phyloP scores from a whole-genome alignment of 2,888 invertebrate genomes.

The Loripinus fragilis region DNA sequence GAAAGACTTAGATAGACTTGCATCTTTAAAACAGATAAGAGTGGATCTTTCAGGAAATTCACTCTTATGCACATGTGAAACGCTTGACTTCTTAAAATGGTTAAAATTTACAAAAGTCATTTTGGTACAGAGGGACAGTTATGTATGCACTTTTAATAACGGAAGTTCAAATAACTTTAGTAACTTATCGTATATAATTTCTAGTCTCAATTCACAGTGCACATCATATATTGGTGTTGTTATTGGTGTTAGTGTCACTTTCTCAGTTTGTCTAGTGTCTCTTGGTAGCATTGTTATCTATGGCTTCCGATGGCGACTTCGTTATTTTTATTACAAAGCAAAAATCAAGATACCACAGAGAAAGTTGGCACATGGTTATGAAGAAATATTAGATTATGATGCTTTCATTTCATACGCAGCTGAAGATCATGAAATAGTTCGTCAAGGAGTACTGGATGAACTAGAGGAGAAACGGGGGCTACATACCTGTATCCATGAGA shows the following conservation, averaged over 20 bases:
- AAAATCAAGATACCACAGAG: conserved; percentile 23
- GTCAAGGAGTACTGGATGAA: conserved; percentile 16
- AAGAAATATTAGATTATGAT: conserved; percentile 35
- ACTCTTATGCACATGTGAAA: conserved; percentile 24
- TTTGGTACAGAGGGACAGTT: background rate
- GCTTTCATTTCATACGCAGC: conserved; percentile 36
- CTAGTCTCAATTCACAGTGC: background rate
- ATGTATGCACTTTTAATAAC: conserved; percentile 19
- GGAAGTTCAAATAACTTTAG: conserved; percentile 3
- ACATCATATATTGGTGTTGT: conserved; percentile 16
- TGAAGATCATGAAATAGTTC: conserved; percentile 33
- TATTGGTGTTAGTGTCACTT: background rate
- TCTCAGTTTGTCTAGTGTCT: background rate
- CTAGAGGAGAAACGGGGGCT: conserved; percentile 26
- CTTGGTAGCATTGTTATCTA: conserved; percentile 7
- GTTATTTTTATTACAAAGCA: conserved; percentile 37
- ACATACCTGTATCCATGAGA: conserved; percentile 38
- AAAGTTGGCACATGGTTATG: background rate
- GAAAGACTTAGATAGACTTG: conserved; percentile 10
- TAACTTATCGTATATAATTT: background rate
- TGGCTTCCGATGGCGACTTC: conserved; percentile 27
- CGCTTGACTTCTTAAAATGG: conserved; percentile 28
- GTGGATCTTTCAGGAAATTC: conserved; percentile 23
- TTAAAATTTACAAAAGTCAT: conserved; percentile 1
- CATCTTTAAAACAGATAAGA: background rate